Conservation (phyloP, 2,888 invertebrate genomes). For the Chrysolina oricalcia region DNA sequence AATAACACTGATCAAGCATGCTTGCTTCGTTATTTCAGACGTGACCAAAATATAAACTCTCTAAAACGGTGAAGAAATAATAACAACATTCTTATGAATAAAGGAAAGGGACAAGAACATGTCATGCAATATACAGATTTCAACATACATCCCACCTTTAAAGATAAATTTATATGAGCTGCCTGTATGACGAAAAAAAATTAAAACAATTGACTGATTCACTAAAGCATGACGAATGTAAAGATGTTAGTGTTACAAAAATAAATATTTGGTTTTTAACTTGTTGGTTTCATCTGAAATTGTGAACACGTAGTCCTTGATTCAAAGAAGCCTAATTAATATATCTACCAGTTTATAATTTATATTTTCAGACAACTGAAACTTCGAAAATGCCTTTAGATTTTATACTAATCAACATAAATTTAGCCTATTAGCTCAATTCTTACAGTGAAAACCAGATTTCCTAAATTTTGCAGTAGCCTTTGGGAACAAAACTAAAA, state of each 20-base stretch:
- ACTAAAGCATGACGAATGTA: slow-evolving; percentile 41
- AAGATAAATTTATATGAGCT: slow-evolving; percentile 69
- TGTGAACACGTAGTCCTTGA: background rate
- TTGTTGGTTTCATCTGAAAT: slow-evolving; percentile 16
- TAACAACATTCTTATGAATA: slow-evolving; percentile 18
- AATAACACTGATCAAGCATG: slow-evolving; percentile 15
- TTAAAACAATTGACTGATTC: slow-evolving; percentile 66
- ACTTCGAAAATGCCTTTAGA: too few relatives aligned
- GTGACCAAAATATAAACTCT: slow-evolving; percentile 9
- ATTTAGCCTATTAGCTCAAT: too few relatives aligned
- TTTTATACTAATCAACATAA: too few relatives aligned
- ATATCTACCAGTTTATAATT: too few relatives aligned
- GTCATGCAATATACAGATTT: slow-evolving; percentile 55
- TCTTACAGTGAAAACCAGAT: too few relatives aligned
- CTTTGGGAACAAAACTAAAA: too few relatives aligned
- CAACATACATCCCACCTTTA: slow-evolving; percentile 68
- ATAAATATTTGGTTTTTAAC: background rate
- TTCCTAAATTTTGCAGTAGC: too few relatives aligned
- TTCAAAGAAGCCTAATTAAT: background rate
- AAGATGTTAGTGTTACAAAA: background rate
- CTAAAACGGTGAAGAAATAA: slow-evolving; percentile 31
- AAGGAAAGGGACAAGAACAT: slow-evolving; percentile 46
- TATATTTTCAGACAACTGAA: too few relatives aligned
- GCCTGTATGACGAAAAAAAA: slow-evolving; percentile 68
- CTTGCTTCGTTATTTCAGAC: slow-evolving; percentile 2